These are phyloP conservation scores for Phalacrocorax aristotelis DNA, from an alignment of 2,113 vertebrate species.

Conservation along the genomic window DNA sequence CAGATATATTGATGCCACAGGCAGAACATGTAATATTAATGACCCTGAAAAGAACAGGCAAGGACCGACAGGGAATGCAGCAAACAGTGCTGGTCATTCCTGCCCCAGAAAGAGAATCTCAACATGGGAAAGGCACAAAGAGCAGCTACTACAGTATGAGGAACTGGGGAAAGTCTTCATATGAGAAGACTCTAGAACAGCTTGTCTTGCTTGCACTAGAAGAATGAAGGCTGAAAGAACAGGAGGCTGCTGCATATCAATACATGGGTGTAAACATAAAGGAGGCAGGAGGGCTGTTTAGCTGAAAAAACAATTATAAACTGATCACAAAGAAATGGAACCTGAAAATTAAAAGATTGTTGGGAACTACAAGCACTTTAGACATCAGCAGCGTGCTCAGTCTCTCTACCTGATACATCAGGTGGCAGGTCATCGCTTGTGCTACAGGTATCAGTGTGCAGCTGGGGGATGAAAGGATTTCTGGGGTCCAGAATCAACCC, in stretches of 20 bases:
- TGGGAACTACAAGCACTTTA: background rate
- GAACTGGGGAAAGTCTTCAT: background rate
- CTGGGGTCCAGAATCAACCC: background rate
- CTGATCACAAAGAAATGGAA: background rate
- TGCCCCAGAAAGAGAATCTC: background rate
- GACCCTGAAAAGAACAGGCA: background rate
- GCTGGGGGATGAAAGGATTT: background rate
- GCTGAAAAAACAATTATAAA: background rate
- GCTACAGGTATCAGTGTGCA: background rate
- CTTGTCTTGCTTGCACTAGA: background rate
- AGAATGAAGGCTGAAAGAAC: background rate
- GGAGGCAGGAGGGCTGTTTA: background rate
- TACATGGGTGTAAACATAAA: background rate
- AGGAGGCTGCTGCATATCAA: background rate
- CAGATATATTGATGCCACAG: background rate
- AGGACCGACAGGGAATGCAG: background rate
- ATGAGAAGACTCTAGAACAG: background rate
- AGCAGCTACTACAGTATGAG: background rate
- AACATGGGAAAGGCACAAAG: background rate
- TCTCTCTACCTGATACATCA: background rate
- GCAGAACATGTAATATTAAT: background rate
- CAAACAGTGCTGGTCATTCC: background rate
- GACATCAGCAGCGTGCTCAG: background rate
- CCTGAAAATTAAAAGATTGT: background rate
- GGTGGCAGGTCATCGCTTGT: rapidly evolving